Evolutionary conservation across 53 echinoderm and acorn worm genomes (phyloP).

Genomic region (Luidia sarsii): DNA sequence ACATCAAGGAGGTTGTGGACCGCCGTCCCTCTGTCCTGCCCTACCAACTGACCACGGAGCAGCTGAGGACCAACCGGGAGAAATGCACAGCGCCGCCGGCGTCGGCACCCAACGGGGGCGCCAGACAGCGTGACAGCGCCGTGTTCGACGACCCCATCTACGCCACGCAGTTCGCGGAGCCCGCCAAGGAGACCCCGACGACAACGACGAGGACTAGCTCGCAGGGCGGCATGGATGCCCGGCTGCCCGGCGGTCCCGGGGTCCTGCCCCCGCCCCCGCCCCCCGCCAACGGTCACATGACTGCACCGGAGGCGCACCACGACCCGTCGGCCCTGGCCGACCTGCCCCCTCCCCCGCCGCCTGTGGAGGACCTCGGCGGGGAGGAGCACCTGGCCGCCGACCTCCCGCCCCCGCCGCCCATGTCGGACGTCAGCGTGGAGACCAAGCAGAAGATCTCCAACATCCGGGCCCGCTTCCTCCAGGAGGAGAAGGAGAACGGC

Average conservation of each 20-base stretch:
- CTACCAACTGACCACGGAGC: constrained; percentile 38
- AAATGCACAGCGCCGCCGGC: background rate
- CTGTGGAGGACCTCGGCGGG: background rate
- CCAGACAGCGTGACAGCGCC: background rate
- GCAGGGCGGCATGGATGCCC: constrained; percentile 3
- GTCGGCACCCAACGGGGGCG: background rate
- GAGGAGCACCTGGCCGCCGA: constrained; percentile 35
- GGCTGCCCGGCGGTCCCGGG: background rate
- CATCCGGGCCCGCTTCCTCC: constrained; percentile 71
- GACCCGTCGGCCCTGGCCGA: constrained; percentile 48
- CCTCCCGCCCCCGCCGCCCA: constrained; percentile 80
- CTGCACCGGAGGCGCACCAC: background rate
- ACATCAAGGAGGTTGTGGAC: constrained; percentile 3
- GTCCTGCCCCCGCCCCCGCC: background rate
- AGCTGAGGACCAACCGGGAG: background rate
- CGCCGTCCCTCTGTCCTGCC: constrained; percentile 25
- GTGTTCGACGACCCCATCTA: constrained; percentile 39
- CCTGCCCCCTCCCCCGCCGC: constrained; percentile 62
- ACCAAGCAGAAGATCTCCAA: constrained; percentile 82
- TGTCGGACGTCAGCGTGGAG: constrained; percentile 84
- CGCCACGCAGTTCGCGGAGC: background rate
- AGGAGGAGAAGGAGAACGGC: constrained; percentile 65
- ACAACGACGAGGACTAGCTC: background rate
- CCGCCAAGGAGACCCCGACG: background rate
- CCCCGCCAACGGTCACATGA: constrained; percentile 14